Base-by-base conservation (phyloP, 2,113 vertebrate genomes). In the Odocoileus virginianus region DNA sequence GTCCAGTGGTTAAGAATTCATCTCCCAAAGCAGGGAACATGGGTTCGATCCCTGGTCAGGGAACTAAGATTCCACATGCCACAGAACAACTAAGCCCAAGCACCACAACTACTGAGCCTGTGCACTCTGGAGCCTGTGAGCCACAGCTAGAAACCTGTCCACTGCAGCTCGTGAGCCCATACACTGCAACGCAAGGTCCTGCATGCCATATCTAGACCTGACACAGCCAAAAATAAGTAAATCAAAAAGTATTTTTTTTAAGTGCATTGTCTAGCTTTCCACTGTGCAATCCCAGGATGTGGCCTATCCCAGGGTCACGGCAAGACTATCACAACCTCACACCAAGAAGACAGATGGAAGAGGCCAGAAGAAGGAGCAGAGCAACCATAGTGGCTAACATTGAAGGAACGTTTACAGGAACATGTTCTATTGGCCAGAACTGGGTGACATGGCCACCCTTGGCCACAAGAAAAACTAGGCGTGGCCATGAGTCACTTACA, bases 271-370 rank as follows among this genome's bases (percentile, higher is more conserved):
- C 89, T n/a, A 30, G n/a, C 50, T n/a, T 12, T 7, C 50, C 17
- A 2, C 17, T 0, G 11, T 14, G 30, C n/a, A 3, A 0, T 27
- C 17, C 30, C 58, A 28, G 4, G 1, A 15, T 1, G 2, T 36
- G 60, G 54, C 47, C 50, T 43, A 1, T 7, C 7, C 6, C 84
- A 0, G 16, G 15, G 3, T 58, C 45, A n/a, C 0, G 9, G 2
- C 1, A 25, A 61, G 1, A 2, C 17, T 25, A 13, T 61, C 89
- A 40, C 71, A 23, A 0, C 33, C 14, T 7, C 28, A 6, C 50
- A n/a, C 47, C 50, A 3, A 8, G 60, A 27, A 36, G 11, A n/a
- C 1, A 30, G 40, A 14, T 13, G 0, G 21, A 50, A 15, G 60
- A 28, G 15, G 4, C 5, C 7, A 16, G 27, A 45, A 33, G 71